Conservation (phyloP, 1,140 invertebrate genomes). For the Temnothorax longispinosus region DNA sequence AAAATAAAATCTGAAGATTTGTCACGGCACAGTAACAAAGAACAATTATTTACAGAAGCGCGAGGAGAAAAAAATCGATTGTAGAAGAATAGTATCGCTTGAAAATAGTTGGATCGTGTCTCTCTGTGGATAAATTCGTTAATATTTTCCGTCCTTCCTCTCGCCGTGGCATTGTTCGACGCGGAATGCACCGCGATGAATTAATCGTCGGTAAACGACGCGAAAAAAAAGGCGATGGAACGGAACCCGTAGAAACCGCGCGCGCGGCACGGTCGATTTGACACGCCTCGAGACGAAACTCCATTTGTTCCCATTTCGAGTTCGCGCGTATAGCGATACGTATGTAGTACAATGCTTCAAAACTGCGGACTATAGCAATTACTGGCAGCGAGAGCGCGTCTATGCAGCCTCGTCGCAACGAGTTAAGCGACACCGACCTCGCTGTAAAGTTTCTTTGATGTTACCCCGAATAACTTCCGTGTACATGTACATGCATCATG, state of each 20-base stretch:
- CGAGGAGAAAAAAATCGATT: not conserved
- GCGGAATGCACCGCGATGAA: slow-evolving; percentile 15
- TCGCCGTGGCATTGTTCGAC: not conserved
- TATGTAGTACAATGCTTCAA: slow-evolving; percentile 40
- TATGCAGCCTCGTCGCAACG: slow-evolving; percentile 56
- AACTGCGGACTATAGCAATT: slow-evolving; percentile 66
- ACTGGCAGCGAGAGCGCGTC: slow-evolving; percentile 51
- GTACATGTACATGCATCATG: not conserved
- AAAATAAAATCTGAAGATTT: not conserved
- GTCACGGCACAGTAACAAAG: too few relatives aligned
- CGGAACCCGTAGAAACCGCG: slow-evolving; percentile 20
- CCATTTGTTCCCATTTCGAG: slow-evolving; percentile 56
- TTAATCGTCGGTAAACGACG: slow-evolving; percentile 38
- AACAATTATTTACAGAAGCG: not conserved
- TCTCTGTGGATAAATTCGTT: not conserved
- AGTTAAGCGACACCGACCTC: slow-evolving; percentile 71
- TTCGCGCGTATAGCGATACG: slow-evolving; percentile 47
- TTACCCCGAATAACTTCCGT: slow-evolving; percentile 40
- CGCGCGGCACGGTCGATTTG: slow-evolving; percentile 43
- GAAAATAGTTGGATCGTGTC: not conserved
- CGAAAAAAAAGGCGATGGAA: not conserved
- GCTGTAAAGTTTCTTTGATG: slow-evolving; percentile 73
- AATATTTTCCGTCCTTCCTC: slow-evolving; percentile 18
- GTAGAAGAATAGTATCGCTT: not conserved
- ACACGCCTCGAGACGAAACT: slow-evolving; percentile 56